A percentile compares a stretch with the other conserved stretches of the same genome.
These are phyloP conservation scores for Tetragnatha versicolor DNA, from an alignment of 1,140 invertebrate genomes.

Conservation along the genomic window DNA sequence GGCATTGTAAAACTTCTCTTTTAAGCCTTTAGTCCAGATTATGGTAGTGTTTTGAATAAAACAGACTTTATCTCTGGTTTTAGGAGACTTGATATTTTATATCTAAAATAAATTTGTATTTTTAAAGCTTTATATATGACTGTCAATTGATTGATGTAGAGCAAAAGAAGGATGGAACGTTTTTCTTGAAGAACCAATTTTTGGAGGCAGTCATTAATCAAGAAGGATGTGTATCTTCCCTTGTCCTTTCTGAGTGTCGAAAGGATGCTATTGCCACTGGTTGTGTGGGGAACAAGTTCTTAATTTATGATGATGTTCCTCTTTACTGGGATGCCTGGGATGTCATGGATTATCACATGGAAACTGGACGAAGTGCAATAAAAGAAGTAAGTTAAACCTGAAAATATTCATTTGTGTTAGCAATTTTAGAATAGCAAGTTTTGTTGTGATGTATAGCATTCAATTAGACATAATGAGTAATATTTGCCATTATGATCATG, in stretches of 20 bases:
- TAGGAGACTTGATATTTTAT: too few relatives aligned
- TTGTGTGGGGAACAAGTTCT: constrained; percentile 64
- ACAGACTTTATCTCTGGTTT: too few relatives aligned
- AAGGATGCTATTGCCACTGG: constrained; percentile 62
- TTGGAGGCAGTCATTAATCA: constrained; percentile 55
- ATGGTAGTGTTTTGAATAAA: too few relatives aligned
- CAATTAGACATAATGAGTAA: too few relatives aligned
- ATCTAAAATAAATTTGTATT: too few relatives aligned
- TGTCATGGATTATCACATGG: constrained; percentile 69
- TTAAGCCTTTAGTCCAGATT: too few relatives aligned
- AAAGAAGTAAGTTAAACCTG: constrained; percentile 26
- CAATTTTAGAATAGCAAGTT: too few relatives aligned
- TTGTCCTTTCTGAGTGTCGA: constrained; percentile 45
- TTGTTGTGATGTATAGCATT: too few relatives aligned
- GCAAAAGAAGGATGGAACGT: constrained; percentile 50
- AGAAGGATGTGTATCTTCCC: constrained; percentile 56
- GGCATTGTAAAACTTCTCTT: too few relatives aligned
- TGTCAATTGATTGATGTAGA: constrained; percentile 22
- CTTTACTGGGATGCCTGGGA: constrained; percentile 72
- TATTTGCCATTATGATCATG: too few relatives aligned
- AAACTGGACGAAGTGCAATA: constrained; percentile 62
- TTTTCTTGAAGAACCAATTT: constrained; percentile 51
- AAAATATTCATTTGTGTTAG: background rate
- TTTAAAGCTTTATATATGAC: too few relatives aligned
- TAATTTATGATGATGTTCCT: constrained; percentile 69